These are phyloP conservation scores for Plectropomus leopardus DNA, from an alignment of 2,113 vertebrate genomes.

Conservation along the genomic window DNA sequence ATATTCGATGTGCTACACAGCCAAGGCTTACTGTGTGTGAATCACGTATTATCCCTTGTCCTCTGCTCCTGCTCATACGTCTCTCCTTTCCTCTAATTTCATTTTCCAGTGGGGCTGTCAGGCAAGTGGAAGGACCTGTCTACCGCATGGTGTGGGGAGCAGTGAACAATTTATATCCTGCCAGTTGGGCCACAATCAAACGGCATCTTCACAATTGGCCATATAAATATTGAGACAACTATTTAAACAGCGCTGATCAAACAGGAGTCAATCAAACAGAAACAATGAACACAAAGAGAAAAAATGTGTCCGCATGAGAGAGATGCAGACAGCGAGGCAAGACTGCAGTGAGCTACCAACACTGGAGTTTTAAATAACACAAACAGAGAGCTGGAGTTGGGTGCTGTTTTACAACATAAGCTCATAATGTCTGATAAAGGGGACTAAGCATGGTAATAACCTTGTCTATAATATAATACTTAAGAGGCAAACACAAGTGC, in stretches of 20 bases:
- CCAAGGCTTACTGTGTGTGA: slow-evolving; percentile 30
- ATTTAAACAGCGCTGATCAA: slow-evolving; percentile 69
- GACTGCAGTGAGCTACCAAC: slow-evolving; percentile 5
- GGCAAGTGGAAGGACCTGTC: slow-evolving; percentile 41
- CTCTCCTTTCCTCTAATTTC: slow-evolving; percentile 49
- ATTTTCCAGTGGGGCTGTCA: slow-evolving; percentile 61
- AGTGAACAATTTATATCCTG: slow-evolving; percentile 52
- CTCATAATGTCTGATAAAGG: slow-evolving; percentile 13
- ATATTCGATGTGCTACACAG: slow-evolving; percentile 40
- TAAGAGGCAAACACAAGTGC: neutral
- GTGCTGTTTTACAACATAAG: slow-evolving; percentile 11
- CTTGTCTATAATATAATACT: slow-evolving; percentile 7
- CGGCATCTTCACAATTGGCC: slow-evolving; percentile 52
- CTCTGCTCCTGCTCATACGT: slow-evolving; percentile 18
- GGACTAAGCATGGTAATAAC: neutral
- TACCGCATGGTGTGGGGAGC: slow-evolving; percentile 27
- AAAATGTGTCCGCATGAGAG: slow-evolving; percentile 8
- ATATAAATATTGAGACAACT: slow-evolving; percentile 72
- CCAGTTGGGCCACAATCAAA: slow-evolving; percentile 47
- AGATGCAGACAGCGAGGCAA: neutral
- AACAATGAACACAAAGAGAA: slow-evolving; percentile 21
- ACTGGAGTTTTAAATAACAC: slow-evolving; percentile 12
- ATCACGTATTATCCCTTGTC: slow-evolving; percentile 55
- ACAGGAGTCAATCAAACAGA: slow-evolving; percentile 60
- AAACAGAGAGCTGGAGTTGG: slow-evolving; percentile 4